Evolutionary conservation across 2,888 invertebrate genomes (phyloP), one percentile per base, ranked within the genome.

Genomic region (Limnephilus auricula): DNA sequence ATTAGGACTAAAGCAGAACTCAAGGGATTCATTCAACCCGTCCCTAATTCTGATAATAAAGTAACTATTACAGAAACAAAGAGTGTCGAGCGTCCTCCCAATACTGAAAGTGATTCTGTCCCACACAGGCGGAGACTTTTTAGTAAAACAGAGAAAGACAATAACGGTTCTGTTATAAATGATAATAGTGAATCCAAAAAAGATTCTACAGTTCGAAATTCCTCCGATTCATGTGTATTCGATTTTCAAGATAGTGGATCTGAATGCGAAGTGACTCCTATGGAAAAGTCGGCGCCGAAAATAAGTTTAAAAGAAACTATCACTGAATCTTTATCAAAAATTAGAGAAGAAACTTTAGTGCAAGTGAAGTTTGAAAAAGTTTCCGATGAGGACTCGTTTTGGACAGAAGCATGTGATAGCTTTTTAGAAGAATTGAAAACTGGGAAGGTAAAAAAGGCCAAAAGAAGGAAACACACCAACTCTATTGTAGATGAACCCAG

Each of bases 1-100:
- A 98, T 98, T 94, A 96, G 98, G 93, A 98, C 98, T 5, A 98
- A 98, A 95, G 98, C 98, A 2, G 98, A 98, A 95, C 95, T 98
- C 80, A 98, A 98, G 95, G 96, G 96, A 89, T 95, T 95, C 93
- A 92, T 93, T 94, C 94, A 84, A 94, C 34, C 93, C n/a, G 15
- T 65, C 50, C 31, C 87, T 40, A 40, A 37, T 40, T 6, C 83
- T 31, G 50, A 25, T 30, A 32, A 31, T 12, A 94, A 95, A 95
- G 91, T 95, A 95, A 93, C 95, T 78, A 37, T 50, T 40, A 86
- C 86, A 50, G 88, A 83, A 84, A 18, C 78, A 79, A 84, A 37
- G 40, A 40, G 37, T 37, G 79, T 30, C n/a, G 80, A 18, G n/a
- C 87, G 32, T 32, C 34, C 30, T 10, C 65, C 83, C 30, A 65